Conservation (phyloP, 2,113 vertebrate species). For the Zingel zingel region DNA sequence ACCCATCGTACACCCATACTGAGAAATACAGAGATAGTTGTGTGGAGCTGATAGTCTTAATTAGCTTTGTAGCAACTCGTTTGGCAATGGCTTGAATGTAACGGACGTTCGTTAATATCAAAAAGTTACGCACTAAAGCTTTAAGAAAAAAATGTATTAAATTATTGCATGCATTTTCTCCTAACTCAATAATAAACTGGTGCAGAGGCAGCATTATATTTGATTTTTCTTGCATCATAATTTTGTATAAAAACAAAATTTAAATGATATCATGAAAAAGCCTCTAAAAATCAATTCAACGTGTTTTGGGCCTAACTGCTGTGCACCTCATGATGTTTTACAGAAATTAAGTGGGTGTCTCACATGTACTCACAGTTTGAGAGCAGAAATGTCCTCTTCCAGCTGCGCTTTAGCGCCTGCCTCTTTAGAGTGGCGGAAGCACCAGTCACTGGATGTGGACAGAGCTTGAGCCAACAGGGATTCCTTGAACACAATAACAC, state of each 20-base stretch:
- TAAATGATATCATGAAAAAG: neutral
- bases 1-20: too few relatives aligned
- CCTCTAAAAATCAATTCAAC: neutral
- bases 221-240: neutral
- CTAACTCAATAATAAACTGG: neutral
- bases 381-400: conserved; percentile 85
- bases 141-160: too few relatives aligned
- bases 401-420: conserved; percentile 86
- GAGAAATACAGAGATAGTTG: too few relatives aligned
- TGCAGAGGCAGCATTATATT: neutral
- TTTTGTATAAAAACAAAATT: neutral
- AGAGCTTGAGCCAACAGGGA: conserved; percentile 84
- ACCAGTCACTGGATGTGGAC: conserved; percentile 87
- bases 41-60: too few relatives aligned
- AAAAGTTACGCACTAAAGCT: too few relatives aligned
- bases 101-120: too few relatives aligned
- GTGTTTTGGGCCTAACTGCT: neutral
- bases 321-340: neutral
- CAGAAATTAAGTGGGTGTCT: neutral
- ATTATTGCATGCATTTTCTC: neutral
- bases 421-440: conserved; percentile 84
- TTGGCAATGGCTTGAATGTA: too few relatives aligned
- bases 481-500: conserved; percentile 80
- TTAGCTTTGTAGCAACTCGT: too few relatives aligned
- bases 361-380: conserved; percentile 84